These are phyloP conservation scores for Romanogobio albipinnatus DNA, from an alignment of 2,113 vertebrate species.

Conservation along the genomic window DNA sequence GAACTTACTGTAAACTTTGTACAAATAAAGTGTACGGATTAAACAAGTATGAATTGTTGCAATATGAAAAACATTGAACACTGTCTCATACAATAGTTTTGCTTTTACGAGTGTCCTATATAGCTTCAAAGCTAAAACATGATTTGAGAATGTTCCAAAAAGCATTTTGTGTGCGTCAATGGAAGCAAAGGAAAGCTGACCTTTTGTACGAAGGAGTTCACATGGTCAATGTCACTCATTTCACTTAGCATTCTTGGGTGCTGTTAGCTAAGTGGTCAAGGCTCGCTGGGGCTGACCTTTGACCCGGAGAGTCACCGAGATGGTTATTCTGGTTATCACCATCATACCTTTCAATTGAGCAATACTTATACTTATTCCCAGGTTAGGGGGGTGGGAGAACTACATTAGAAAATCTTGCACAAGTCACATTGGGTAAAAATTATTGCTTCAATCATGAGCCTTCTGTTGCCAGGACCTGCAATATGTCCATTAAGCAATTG, in stretches of 20 bases:
- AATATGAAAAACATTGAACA: background rate
- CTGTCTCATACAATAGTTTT: background rate
- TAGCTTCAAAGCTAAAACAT: background rate
- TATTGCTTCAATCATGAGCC: background rate
- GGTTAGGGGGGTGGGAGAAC: background rate
- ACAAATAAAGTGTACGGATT: background rate
- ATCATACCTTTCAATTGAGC: background rate
- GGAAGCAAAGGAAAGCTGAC: background rate
- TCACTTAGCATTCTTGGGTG: background rate
- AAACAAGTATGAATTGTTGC: no score
- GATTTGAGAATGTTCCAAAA: background rate
- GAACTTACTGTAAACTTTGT: background rate
- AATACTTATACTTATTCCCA: background rate
- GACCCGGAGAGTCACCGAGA: background rate
- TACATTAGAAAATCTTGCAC: background rate
- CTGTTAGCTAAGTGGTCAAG: background rate
- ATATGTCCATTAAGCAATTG: background rate
- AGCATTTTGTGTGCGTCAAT: background rate
- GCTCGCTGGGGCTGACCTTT: background rate
- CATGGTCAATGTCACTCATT: background rate
- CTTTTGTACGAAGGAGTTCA: background rate
- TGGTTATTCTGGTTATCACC: background rate
- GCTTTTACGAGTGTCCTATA: background rate
- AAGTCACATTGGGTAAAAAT: background rate
- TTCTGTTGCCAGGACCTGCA: slow-evolving; percentile 8